Base-by-base conservation (phyloP, 2,113 vertebrate species). In the Naja naja region DNA sequence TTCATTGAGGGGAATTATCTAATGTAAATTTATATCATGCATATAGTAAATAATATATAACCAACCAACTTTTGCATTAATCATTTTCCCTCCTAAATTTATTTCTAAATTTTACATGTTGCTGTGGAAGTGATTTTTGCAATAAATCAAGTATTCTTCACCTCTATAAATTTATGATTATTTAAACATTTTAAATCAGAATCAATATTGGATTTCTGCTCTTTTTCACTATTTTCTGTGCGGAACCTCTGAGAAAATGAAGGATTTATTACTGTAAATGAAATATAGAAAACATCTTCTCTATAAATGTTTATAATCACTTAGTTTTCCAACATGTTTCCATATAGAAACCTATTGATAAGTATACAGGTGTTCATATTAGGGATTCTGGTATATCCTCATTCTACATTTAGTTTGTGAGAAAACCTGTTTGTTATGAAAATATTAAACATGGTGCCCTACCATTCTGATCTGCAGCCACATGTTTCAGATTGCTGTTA, bases 321-420 rank as follows among this genome's bases (percentile, higher is more conserved):
- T 3, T 89, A 87, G 43, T 0, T 27, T 91, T 94, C 93, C 87
- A 92, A 14, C 5, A 14, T 92, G 30, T 27, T 92, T 56, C n/a
- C 89, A 91, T 94, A 85, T 86, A 89, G 58, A 45, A 87, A 5
- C 89, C 64, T 45, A 69, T 9, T 27, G 64, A 23, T 64, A 55
- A 64, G 52, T n/a, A 22, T 96, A 94, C 22, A 39, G 45, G 43
- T 30, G 30, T 92, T 92, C 27, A 56, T 1, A 0, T 56, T 89
- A 92, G 34, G 58, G 47, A 94, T 97, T 94, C 27, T 90, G 69
- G 2, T 39, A 3, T 91, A 14, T 47, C 94, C 92, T 89, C 94
- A 94, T 95, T 93, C 34, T 91, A 1, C 12, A 25, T 92, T 90
- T 93, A 93, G 90, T 95, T 94, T 9, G 47, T 94, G 95, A 92